Evolutionary conservation across 1,140 invertebrate genomes (phyloP), one percentile per base, ranked within the genome.

Genomic region (Anastrepha ludens): DNA sequence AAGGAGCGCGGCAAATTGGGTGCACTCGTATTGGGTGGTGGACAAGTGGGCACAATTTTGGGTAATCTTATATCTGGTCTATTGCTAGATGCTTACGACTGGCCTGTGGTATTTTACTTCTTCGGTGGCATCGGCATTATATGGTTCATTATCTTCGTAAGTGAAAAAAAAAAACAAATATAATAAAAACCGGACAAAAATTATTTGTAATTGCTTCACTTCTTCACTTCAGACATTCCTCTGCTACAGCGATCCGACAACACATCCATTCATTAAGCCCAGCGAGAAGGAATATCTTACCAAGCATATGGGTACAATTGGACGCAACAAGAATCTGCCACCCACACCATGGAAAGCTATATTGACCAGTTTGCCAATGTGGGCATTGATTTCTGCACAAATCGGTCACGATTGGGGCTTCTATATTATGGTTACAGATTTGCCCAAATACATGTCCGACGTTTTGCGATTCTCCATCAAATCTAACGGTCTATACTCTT

Each of bases 331-430:
- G 65, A 94, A 95, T 89, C 93, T 95, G 2, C 94, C 95, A 0
- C 94, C 96, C 9, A 94, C 96, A 7, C 96, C 97, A 1, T 97
- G 96, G 96, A 95, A 94, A 78, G 94, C 95, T 9, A 95, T 97
- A 44, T 92, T 98, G 0, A 96, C 95, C 9, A 98, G 97, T 2
- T 93, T 95, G 17, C 96, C 97, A 3, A 94, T 97, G 55, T 96
- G 96, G 95, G 96, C 96, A 0, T 92, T 97, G 29, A 94, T 97
- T 0, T 94, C 95, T 85, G 96, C 97, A 15, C 94, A 94, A 89
- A 95, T 98, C 90, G 97, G 97, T 29, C 97, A 98, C 93, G 98
- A 98, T 93, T 99, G 98, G 98, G 97, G 97, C 55, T 98, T 98
- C 93, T 99, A 98, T 91, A 98, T 97, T 3, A 97, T 98, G 95